These are phyloP conservation scores for Turnix velox DNA, from an alignment of 2,113 vertebrate species.

Conservation along the genomic window DNA sequence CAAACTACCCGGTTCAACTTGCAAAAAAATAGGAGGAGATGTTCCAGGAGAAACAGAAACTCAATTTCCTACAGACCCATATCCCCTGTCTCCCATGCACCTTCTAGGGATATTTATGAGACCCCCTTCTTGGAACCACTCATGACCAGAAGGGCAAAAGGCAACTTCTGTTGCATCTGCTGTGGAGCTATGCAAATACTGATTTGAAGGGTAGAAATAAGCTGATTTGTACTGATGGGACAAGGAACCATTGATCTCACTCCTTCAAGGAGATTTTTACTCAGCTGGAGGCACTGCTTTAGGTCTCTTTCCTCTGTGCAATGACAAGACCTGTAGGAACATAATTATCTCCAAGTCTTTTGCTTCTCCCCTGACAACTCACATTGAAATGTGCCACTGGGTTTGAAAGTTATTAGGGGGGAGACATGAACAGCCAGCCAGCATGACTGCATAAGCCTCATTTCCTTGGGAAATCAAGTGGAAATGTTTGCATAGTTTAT, in stretches of 20 bases:
- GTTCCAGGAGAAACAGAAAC: neutral
- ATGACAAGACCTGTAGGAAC: slow-evolving; percentile 1
- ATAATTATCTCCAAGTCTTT: slow-evolving; percentile 7
- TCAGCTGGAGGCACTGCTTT: neutral
- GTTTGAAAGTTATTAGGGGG: neutral
- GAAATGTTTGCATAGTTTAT: slow-evolving; percentile 22
- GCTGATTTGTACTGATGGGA: neutral
- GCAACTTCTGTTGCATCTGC: neutral
- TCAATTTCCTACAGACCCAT: neutral
- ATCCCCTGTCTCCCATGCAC: neutral
- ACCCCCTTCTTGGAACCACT: neutral
- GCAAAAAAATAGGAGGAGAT: neutral
- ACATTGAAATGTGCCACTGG: neutral
- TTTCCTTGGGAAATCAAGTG: slow-evolving; percentile 53
- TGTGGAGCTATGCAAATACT: accelerated
- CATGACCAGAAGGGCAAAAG: neutral
- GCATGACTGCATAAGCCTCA: neutral
- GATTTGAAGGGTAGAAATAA: neutral
- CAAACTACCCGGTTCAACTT: neutral
- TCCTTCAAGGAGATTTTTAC: slow-evolving; percentile 6
- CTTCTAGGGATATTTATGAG: neutral
- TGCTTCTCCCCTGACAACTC: slow-evolving; percentile 16
- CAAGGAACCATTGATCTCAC: neutral
- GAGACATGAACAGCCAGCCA: neutral
- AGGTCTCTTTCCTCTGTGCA: neutral